A percentile compares a stretch with the other conserved stretches of the same genome.
Evolutionary conservation across 1,140 invertebrate species (phyloP).

Genomic region (Belonocnema kinseyi): DNA sequence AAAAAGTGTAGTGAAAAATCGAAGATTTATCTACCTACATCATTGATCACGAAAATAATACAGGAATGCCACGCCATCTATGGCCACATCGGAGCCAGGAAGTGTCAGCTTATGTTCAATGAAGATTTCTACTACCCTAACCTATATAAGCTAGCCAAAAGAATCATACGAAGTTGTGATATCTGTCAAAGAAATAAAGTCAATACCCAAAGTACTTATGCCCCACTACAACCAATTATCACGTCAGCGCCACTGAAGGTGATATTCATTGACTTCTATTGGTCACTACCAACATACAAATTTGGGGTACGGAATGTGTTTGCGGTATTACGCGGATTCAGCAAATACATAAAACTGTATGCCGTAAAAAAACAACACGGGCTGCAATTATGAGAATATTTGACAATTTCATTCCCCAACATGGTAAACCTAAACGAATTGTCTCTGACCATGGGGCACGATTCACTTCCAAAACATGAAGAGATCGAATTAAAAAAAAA

Average conservation of each 20-base stretch:
- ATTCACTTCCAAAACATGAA: slow-evolving; percentile 22
- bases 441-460: slow-evolving; percentile 32
- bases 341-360: slow-evolving; percentile 58
- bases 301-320: not conserved
- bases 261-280: no score
- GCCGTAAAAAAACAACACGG: slow-evolving; percentile 44
- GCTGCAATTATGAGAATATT: slow-evolving; percentile 35
- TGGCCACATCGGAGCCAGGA: no score
- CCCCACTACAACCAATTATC: not conserved
- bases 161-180: not conserved
- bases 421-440: slow-evolving; percentile 26
- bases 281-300: not conserved
- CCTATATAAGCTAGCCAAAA: no score
- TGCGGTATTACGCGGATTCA: slow-evolving; percentile 8
- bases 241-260: not conserved
- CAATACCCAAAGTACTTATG: not conserved
- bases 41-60: no score
- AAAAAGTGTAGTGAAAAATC: no score
- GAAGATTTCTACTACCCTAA: no score
- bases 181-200: not conserved
- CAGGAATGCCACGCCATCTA: not conserved
- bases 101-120: no score
- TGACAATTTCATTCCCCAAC: slow-evolving; percentile 27
- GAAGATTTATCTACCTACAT: no score
- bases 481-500: not conserved